Base-by-base conservation (phyloP, 2,113 vertebrate species). In the Nansenia antarctica region DNA sequence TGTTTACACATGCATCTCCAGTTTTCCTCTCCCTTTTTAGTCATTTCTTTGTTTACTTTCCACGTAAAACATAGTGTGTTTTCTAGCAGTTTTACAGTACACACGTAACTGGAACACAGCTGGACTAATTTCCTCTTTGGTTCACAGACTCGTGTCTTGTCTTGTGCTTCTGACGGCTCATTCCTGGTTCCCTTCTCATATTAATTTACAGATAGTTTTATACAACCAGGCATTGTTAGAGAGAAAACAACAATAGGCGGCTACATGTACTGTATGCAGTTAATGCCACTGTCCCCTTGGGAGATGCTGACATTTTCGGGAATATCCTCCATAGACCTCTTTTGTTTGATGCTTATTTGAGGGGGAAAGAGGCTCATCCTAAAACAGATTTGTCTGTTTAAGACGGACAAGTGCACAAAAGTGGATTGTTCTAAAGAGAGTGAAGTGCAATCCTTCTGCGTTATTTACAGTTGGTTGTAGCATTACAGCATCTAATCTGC, bases 381-480 rank as follows among this genome's bases (percentile, higher is more conserved):
- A 11, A 42, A 42, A 49, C 15, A 20, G 45, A 49, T 49, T 49
- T 22, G 20, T 49, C 18, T 49, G 20, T 49, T 49, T 49, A 49
- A 49, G 45, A 49, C 20, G 20, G 20, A 49, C 45, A 49, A 49
- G n/a, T 49, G 45, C n/a, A 49, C 45, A 49, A 49, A 49, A n/a
- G n/a, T 55, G 58, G 37, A 78, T 76, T 76, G 72, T 67, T 73
- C 58, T 64, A 49, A 67, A 69, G 69, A 58, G 62, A 67, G 62
- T n/a, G n/a, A 3, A 45, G 26, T 30, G 34, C 49, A 75, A 72
- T 76, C 68, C 37, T 11, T 59, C 69, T 59, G 39, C 62, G 62
- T 83, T 83, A 83, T 78, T 83, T 83, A 83, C 75, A 69, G 72
- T 78, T 76, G 65, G n/a, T 29, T 26, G 31, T 3, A 15, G 75